These are phyloP conservation scores for Xenopus laevis DNA, from an alignment of 2,113 vertebrate genomes.

Conservation along the genomic window DNA sequence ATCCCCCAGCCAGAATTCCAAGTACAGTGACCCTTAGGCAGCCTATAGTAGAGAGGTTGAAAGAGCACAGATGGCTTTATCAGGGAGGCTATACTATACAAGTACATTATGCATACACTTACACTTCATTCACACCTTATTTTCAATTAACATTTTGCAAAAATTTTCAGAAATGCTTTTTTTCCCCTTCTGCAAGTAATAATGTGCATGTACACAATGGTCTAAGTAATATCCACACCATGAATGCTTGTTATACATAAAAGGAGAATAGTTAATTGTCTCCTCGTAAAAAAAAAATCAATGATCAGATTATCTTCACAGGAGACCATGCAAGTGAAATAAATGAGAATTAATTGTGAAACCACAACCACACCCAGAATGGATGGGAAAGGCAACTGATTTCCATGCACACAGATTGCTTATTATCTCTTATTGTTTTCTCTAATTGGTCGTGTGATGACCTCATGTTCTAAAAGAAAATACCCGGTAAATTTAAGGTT, in stretches of 20 bases:
- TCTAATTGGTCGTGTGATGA: no score
- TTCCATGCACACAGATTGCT: no score
- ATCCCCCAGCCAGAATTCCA: conserved; percentile 15
- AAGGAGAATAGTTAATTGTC: conserved; percentile 12
- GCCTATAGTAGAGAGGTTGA: conserved; percentile 8
- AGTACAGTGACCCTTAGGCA: conserved; percentile 17
- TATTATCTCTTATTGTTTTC: no score
- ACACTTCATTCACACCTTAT: conserved; percentile 9
- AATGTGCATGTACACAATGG: background rate
- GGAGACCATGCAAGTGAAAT: background rate
- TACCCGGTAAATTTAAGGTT: no score
- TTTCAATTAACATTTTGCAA: conserved; percentile 21
- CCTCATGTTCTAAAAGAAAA: no score
- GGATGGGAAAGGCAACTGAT: no score
- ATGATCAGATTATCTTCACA: no score
- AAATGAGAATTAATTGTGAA: no score
- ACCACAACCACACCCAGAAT: no score
- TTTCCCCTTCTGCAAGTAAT: conserved; percentile 27
- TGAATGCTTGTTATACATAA: conserved; percentile 6
- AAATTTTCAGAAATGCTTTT: conserved; percentile 14
- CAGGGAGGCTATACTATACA: conserved; percentile 12
- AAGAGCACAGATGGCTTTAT: conserved; percentile 35
- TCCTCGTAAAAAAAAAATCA: background rate
- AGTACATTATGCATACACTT: conserved; percentile 13
- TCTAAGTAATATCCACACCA: conserved; percentile 1